Base-by-base conservation (phyloP, 2,888 invertebrate genomes). In the Hanleya hanleyi region DNA sequence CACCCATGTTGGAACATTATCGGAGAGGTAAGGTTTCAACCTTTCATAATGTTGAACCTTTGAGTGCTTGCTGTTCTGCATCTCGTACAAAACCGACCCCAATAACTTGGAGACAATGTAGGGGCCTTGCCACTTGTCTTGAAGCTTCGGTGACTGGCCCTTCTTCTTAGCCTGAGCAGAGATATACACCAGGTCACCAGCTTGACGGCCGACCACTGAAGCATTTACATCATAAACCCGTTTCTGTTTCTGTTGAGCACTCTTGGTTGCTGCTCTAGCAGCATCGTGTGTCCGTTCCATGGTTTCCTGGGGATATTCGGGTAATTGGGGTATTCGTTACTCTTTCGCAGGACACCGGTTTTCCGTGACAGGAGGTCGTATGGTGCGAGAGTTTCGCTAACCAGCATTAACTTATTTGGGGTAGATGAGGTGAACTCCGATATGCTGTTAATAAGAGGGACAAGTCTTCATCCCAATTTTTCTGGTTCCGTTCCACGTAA, bases 361-460 rank as follows among this genome's bases (percentile, higher is more conserved):
- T n/a, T n/a, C n/a, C n/a, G n/a, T n/a, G n/a, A 33, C 67, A 73
- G n/a, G 67, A 74, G 38, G 74, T 71, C 37, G n/a, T 37, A 38
- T 26, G 61, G 57, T 22, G 29, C 33, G 36, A 67, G 33, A 12
- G 67, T 67, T 35, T 67, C 67, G n/a, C 61, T 18, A n/a, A 67
- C 71, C 37, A 71, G 38, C 71, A 67, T 71, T 26, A 67, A 3
- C 18, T 22, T 22, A 37, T 71, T 71, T 22, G 74, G 70, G 3
- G 70, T 67, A 26, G 12, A 38, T 71, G 67, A 18, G 50, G 49
- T 15, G 68, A 36, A 26, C 51, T 64, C 12, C 71, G 47, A 29
- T 67, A 71, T 4, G 70, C 71, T 38, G 50, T 29, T 36, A 47
- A 6, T 7, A 47, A 29, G 4, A 47, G 70, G 32, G 70, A 61